Evolutionary conservation across 2,797 vertebrate species (phyloP).

Genomic region (Spondyliosoma cantharus): DNA sequence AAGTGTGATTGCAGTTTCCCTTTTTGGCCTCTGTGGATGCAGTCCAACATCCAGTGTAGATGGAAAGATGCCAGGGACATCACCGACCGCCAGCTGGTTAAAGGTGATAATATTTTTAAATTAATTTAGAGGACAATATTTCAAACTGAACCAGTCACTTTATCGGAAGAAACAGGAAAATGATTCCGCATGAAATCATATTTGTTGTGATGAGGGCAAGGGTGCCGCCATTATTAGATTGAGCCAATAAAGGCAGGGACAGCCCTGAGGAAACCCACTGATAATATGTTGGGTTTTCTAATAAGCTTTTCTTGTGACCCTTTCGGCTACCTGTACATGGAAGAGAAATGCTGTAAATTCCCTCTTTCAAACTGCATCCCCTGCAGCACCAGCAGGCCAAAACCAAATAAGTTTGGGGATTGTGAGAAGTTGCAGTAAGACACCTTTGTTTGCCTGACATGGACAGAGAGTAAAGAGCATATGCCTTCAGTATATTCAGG

Average conservation of each 20-base stretch:
- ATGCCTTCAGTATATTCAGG: not conserved
- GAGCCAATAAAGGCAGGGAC: not conserved
- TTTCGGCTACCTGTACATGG: not conserved
- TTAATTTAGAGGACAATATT: constrained; percentile 16
- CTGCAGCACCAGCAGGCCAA: not conserved
- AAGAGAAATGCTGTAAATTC: not conserved
- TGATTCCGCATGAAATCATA: not conserved
- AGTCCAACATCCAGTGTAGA: constrained; percentile 5
- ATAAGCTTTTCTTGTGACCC: not conserved
- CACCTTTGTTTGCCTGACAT: constrained; percentile 7
- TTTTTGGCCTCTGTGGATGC: constrained; percentile 12
- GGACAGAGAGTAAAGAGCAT: not conserved
- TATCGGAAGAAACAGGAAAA: constrained; percentile 3
- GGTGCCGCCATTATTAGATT: not conserved
- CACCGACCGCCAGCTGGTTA: constrained; percentile 33
- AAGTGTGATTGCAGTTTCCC: constrained; percentile 5
- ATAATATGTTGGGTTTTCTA: not conserved
- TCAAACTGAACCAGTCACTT: not conserved
- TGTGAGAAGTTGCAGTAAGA: not conserved
- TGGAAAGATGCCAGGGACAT: constrained; percentile 32
- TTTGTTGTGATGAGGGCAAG: not conserved
- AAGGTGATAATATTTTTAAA: constrained; percentile 40
- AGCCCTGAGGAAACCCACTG: not conserved
- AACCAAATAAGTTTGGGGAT: not conserved
- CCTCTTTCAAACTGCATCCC: not conserved